A percentile compares a stretch with the other conserved stretches of the same genome.
phyloP scores from a whole-genome alignment of 2,113 vertebrate genomes.

The Acanthochromis polyacanthus region DNA sequence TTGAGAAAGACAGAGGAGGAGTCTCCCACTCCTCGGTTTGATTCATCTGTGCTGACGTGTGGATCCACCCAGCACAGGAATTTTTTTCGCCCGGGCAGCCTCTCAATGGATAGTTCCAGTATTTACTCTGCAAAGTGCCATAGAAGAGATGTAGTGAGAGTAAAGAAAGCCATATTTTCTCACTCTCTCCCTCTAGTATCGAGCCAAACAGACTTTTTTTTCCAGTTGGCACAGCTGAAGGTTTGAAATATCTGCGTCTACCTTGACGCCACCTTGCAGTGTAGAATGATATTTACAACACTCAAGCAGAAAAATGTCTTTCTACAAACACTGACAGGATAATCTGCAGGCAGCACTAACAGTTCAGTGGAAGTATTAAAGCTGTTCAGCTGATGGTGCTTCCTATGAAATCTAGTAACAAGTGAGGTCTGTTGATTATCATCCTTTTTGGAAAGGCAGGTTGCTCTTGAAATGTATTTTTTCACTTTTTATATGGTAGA shows the following conservation, averaged over 20 bases:
- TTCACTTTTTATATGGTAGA: background rate
- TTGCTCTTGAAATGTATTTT: background rate
- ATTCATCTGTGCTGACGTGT: slow-evolving; percentile 41
- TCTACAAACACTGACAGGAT: slow-evolving; percentile 9
- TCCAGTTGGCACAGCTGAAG: background rate
- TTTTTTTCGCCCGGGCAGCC: background rate
- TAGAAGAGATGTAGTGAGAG: background rate
- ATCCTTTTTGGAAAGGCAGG: background rate
- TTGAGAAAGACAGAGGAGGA: slow-evolving; percentile 32
- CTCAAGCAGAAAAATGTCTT: slow-evolving; percentile 1
- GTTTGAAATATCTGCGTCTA: background rate
- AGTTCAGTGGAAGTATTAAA: slow-evolving; percentile 1
- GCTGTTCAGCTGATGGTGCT: background rate
- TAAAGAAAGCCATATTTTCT: background rate
- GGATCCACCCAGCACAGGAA: slow-evolving; percentile 68
- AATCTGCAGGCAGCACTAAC: background rate
- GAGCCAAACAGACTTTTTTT: background rate
- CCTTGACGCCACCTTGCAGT: background rate
- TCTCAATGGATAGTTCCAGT: slow-evolving; percentile 5
- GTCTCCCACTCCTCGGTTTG: slow-evolving; percentile 14
- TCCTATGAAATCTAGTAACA: slow-evolving; percentile 11
- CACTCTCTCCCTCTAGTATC: background rate
- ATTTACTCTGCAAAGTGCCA: background rate
- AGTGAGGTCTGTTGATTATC: slow-evolving; percentile 22
- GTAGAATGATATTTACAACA: background rate